phyloP scores from a whole-genome alignment of 35 echinoderm and acorn worm species.

The Ophiothrix spiculata region DNA sequence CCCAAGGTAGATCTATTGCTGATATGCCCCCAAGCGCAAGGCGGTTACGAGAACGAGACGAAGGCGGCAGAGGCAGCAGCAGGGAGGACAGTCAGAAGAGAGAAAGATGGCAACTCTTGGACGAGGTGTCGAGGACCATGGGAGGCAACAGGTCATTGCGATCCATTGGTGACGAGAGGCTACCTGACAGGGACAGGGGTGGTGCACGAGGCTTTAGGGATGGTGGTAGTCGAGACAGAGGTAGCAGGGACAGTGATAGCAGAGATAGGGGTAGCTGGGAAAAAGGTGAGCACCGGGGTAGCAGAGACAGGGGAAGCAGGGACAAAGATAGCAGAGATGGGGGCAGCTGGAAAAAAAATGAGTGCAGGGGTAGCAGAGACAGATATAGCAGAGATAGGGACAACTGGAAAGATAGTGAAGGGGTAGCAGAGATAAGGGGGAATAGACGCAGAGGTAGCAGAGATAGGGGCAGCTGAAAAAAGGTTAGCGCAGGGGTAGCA shows the following conservation, averaged over 20 bases:
- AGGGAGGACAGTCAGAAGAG: not conserved
- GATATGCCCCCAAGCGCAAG: not conserved
- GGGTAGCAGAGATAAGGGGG: too few species aligned
- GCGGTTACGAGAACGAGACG: not conserved
- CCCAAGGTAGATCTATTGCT: constrained; percentile 11
- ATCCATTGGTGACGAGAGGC: constrained; percentile 15
- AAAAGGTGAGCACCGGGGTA: too few species aligned
- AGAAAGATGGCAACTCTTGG: constrained; percentile 69
- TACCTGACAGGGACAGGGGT: not conserved
- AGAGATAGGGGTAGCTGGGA: too few species aligned
- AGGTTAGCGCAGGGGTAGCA: too few species aligned
- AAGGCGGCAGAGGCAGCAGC: constrained; percentile 2
- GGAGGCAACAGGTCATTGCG: not conserved
- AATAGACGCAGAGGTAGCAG: too few species aligned
- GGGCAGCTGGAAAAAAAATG: too few species aligned
- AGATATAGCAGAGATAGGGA: too few species aligned
- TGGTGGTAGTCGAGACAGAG: not conserved
- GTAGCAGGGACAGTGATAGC: constrained; percentile 3
- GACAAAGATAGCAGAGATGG: too few species aligned
- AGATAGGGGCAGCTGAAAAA: too few species aligned
- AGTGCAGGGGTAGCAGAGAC: too few species aligned
- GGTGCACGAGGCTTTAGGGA: constrained; percentile 5
- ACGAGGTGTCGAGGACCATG: constrained; percentile 36
- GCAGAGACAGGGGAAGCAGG: too few species aligned
- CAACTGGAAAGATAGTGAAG: too few species aligned